Evolutionary conservation across 2,113 vertebrate genomes (phyloP).

Genomic region (Prietella phreatophila): DNA sequence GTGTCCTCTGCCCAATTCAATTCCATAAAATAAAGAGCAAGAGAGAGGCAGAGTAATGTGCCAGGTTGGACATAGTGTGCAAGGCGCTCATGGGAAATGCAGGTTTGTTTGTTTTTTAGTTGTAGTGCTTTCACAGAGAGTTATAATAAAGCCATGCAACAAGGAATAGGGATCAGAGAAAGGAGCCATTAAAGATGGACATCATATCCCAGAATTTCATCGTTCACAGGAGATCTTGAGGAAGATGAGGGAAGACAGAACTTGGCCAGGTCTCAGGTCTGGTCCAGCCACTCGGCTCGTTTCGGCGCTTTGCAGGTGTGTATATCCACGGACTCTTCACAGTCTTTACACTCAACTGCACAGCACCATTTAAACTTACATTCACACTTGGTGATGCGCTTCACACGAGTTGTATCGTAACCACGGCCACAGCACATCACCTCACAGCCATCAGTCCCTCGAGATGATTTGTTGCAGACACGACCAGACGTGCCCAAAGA

Average conservation of each 20-base stretch:
- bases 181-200: constrained; percentile 64
- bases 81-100: constrained; percentile 70
- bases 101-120: constrained; percentile 62
- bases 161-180: constrained; percentile 62
- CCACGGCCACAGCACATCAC: constrained; percentile 98
- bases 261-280: constrained; percentile 77
- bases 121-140: constrained; percentile 81
- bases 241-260: constrained; percentile 61
- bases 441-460: constrained; percentile 91
- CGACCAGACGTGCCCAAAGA: constrained; percentile 92
- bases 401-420: constrained; percentile 93
- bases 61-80: constrained; percentile 59
- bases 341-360: constrained; percentile 91
- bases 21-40: constrained; percentile 38
- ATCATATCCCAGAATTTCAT: constrained; percentile 75
- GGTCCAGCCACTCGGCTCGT: constrained; percentile 87
- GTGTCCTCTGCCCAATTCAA: constrained; percentile 51
- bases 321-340: constrained; percentile 88
- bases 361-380: constrained; percentile 99
- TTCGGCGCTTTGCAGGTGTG: constrained; percentile 97
- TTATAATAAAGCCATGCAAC: constrained; percentile 88
- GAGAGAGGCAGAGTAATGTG: constrained; percentile 54
- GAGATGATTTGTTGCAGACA: constrained; percentile 87
- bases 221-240: constrained; percentile 69
- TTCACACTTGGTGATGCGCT: constrained; percentile 92